Conservation (phyloP, 2,113 vertebrate genomes). For the Cinclus mexicanus region DNA sequence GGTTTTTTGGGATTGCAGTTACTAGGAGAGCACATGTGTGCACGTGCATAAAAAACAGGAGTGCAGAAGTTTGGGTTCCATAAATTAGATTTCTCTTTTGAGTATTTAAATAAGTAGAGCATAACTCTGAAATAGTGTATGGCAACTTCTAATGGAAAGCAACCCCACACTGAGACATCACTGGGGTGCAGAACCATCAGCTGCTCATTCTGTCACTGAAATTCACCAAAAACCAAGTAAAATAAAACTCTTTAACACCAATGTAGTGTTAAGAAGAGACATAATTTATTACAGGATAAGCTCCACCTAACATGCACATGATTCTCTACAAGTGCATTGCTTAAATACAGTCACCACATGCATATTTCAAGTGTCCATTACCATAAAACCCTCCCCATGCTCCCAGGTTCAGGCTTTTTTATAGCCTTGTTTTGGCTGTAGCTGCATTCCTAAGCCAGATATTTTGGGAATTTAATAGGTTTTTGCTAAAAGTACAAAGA, state of each 20-base stretch:
- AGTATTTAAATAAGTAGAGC: not conserved
- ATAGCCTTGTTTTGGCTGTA: not conserved
- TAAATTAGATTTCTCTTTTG: not conserved
- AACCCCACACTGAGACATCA: not conserved
- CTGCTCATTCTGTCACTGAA: fast-evolving
- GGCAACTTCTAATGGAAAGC: not conserved
- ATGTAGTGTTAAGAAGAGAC: not conserved
- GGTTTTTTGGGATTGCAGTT: not conserved
- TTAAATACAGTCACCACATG: not conserved
- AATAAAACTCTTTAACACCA: not conserved
- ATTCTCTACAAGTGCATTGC: not conserved
- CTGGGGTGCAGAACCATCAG: not conserved
- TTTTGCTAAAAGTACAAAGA: not conserved
- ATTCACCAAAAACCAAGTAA: fast-evolving
- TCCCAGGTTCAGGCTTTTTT: not conserved
- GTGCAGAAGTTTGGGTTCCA: not conserved
- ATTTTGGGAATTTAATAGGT: not conserved
- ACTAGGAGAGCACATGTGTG: not conserved
- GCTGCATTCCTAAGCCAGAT: not conserved
- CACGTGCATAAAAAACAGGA: fast-evolving
- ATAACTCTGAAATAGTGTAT: not conserved
- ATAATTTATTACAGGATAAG: not conserved
- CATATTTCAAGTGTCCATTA: not conserved
- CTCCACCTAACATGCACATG: fast-evolving
- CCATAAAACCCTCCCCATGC: not conserved